These are phyloP conservation scores for Iphiclides podalirius DNA, from an alignment of 2,888 invertebrate species.

Conservation along the genomic window DNA sequence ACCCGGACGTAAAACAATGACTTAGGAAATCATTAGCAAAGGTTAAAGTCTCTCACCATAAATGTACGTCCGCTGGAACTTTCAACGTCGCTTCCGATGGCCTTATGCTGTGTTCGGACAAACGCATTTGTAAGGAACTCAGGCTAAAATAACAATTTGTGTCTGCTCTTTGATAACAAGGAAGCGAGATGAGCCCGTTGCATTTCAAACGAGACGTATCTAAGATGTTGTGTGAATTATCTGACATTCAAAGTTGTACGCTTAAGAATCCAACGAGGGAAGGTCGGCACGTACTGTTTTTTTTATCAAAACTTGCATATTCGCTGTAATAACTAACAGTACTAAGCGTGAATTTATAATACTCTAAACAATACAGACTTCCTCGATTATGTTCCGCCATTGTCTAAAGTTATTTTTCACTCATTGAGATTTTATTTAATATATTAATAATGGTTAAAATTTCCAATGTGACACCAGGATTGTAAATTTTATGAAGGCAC, in stretches of 20 bases:
- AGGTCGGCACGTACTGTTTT: constrained; percentile 9
- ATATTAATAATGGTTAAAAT: no score
- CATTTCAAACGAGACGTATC: constrained; percentile 16
- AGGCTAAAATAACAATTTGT: constrained; percentile 7
- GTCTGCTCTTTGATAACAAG: constrained; percentile 12
- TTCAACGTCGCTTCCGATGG: constrained; percentile 19
- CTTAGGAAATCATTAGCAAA: constrained; percentile 14
- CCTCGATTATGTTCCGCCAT: no score
- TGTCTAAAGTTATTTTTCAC: no score
- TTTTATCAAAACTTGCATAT: no score
- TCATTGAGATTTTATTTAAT: no score
- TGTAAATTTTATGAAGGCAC: no score
- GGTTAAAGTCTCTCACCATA: constrained; percentile 10
- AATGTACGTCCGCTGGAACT: constrained; percentile 12
- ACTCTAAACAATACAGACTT: no score
- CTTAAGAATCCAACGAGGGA: constrained; percentile 13
- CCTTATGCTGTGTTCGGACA: constrained; percentile 10
- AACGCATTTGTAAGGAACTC: constrained; percentile 6
- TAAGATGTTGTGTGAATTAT: constrained; percentile 22
- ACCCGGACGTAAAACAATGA: constrained; percentile 16
- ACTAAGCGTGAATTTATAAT: no score
- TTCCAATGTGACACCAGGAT: no score
- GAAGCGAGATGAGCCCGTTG: constrained; percentile 21
- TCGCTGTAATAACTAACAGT: no score
- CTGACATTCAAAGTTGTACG: constrained; percentile 24